Conservation (phyloP, 2,888 invertebrate genomes). For the Temnothorax rugatulus region DNA sequence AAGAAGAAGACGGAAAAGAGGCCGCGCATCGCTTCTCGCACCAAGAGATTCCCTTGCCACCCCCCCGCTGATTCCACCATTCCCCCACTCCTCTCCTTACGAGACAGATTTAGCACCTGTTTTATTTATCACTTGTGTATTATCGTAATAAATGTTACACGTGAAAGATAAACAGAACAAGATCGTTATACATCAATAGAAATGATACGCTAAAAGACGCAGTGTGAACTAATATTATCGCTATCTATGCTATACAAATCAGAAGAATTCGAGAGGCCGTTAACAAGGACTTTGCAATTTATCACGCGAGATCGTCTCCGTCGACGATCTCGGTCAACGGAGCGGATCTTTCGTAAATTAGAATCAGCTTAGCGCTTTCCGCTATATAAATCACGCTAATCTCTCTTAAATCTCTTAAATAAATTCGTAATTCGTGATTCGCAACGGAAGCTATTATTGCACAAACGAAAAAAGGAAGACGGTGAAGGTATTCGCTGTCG, state of each 20-base stretch:
- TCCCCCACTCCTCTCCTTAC: constrained; percentile 39
- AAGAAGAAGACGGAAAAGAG: constrained; percentile 24
- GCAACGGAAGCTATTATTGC: constrained; percentile 27
- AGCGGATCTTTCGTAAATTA: constrained; percentile 31
- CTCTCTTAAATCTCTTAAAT: constrained; percentile 2
- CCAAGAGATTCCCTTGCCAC: background rate
- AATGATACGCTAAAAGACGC: constrained; percentile 68
- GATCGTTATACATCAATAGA: constrained; percentile 68
- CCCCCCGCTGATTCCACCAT: background rate
- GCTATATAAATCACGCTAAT: constrained; percentile 6
- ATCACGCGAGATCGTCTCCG: constrained; percentile 16
- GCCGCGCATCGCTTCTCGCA: background rate
- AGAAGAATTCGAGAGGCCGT: constrained; percentile 50
- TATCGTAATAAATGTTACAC: constrained; percentile 77
- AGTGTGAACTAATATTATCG: constrained; percentile 52
- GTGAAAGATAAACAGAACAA: constrained; percentile 74
- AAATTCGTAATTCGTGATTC: background rate
- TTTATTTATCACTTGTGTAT: constrained; percentile 76
- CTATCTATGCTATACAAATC: constrained; percentile 52
- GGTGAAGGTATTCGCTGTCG: constrained; percentile 11
- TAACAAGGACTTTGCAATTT: constrained; percentile 37
- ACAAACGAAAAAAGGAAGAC: constrained; percentile 44
- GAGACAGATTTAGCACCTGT: constrained; percentile 50
- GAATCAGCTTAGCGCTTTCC: constrained; percentile 38
- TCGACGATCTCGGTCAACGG: background rate